Conservation (phyloP, 2,888 invertebrate species). For the Patella ulyssiponensis region DNA sequence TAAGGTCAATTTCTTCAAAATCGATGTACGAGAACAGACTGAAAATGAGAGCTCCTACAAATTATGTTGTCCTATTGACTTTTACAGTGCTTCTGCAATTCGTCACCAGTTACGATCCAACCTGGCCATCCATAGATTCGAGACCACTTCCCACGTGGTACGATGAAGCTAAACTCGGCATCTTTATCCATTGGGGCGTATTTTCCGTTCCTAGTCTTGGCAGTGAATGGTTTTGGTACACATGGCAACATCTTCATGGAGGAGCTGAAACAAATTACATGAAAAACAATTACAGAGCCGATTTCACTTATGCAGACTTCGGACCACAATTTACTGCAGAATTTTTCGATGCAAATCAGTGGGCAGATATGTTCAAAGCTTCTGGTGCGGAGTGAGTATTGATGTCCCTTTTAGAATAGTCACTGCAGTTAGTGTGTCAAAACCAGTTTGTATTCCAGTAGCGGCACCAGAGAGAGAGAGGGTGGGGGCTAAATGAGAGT, state of each 20-base stretch:
- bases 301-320: conserved; percentile 93
- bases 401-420: no score
- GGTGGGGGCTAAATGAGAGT: no score
- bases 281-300: conserved; percentile 85
- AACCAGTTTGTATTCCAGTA: no score
- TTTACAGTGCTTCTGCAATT: no score
- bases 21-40: no score
- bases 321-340: conserved; percentile 87
- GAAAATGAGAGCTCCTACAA: no score
- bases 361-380: conserved; percentile 86
- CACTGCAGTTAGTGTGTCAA: no score
- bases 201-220: conserved; percentile 90
- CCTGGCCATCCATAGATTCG: conserved; percentile 87
- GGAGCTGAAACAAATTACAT: conserved; percentile 77
- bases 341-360: conserved; percentile 86
- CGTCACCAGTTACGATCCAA: conserved; percentile 74
- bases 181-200: conserved; percentile 95
- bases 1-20: no score
- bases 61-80: no score
- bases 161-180: conserved; percentile 90
- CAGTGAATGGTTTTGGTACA: conserved; percentile 73
- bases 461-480: no score
- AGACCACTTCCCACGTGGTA: conserved; percentile 90
- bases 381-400: conserved; percentile 83
- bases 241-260: conserved; percentile 49